Evolutionary conservation across 64 coral and sea anemone genomes (phyloP).

Genomic region (Trachythela sp.): DNA sequence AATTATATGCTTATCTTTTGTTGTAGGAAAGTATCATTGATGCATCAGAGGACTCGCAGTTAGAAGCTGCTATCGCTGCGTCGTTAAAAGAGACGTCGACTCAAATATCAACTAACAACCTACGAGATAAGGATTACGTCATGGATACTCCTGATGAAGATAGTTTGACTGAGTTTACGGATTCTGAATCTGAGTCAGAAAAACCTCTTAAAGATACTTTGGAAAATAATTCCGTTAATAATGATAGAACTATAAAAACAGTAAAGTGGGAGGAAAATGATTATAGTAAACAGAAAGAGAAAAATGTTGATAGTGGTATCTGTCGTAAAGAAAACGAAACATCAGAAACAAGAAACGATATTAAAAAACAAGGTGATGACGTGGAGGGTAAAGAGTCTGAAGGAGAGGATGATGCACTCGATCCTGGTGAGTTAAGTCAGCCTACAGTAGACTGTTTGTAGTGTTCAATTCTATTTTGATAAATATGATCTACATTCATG

Average conservation of each 20-base stretch:
- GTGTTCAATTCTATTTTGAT: not conserved
- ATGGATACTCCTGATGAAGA: constrained; percentile 52
- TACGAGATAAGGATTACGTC: constrained; percentile 39
- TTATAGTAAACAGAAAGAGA: not conserved
- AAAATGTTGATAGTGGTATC: not conserved
- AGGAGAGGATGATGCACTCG: not conserved
- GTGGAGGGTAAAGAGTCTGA: not conserved
- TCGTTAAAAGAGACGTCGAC: constrained; percentile 65
- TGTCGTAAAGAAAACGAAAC: not conserved
- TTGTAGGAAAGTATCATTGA: constrained; percentile 86
- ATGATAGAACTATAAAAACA: not conserved
- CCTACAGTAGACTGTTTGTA: not conserved
- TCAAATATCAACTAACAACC: constrained; percentile 20
- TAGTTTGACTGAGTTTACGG: constrained; percentile 66
- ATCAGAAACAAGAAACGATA: not conserved
- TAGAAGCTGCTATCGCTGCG: constrained; percentile 89
- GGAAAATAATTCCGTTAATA: not conserved
- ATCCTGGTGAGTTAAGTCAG: not conserved
- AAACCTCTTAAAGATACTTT: not conserved
- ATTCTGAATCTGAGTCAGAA: constrained; percentile 65
- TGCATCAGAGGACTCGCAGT: constrained; percentile 95
- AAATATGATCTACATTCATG: no score
- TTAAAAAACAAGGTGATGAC: not conserved
- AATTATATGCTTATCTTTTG: not conserved
- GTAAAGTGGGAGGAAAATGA: not conserved